Evolutionary conservation across 2,888 invertebrate genomes (phyloP).

Genomic region (Meganola albula): DNA sequence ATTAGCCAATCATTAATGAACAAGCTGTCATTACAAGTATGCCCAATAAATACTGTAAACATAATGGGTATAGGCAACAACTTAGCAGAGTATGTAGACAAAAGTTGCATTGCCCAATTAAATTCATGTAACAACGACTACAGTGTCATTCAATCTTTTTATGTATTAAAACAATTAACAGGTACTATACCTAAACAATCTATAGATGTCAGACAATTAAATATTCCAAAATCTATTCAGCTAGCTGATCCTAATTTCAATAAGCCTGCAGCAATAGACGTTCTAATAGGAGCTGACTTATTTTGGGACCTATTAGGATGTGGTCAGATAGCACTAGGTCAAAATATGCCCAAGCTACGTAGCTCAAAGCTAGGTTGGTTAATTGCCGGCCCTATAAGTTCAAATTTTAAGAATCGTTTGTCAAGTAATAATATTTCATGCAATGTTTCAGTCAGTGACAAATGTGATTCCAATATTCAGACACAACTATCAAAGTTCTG

Average conservation of each 20-base stretch:
- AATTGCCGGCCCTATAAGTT: conserved; percentile 3
- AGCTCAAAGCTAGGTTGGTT: conserved; percentile 8
- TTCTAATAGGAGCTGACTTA: conserved; percentile 1
- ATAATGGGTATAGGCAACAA: conserved; percentile 14
- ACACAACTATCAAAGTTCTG: conserved; percentile 9
- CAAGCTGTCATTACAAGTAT: background rate
- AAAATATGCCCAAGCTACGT: conserved; percentile 2
- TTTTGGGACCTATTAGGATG: conserved; percentile 10
- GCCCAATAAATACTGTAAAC: background rate
- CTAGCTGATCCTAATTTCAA: conserved; percentile 11
- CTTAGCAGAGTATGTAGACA: background rate
- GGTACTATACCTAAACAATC: conserved; percentile 2
- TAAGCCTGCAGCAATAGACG: conserved; percentile 3
- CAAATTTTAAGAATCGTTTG: too few species aligned
- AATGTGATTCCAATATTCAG: too few species aligned
- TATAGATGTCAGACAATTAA: background rate
- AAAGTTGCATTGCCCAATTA: conserved; percentile 8
- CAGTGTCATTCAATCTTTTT: conserved; percentile 11
- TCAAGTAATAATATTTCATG: too few species aligned
- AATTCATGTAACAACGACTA: conserved; percentile 11
- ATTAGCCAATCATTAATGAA: conserved; percentile 4
- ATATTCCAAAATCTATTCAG: conserved; percentile 3
- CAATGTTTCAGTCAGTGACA: too few species aligned
- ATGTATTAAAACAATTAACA: conserved; percentile 17
- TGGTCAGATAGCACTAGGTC: conserved; percentile 1